Evolutionary conservation across 1,140 invertebrate genomes (phyloP).

Genomic region (Heliconius melpomene): DNA sequence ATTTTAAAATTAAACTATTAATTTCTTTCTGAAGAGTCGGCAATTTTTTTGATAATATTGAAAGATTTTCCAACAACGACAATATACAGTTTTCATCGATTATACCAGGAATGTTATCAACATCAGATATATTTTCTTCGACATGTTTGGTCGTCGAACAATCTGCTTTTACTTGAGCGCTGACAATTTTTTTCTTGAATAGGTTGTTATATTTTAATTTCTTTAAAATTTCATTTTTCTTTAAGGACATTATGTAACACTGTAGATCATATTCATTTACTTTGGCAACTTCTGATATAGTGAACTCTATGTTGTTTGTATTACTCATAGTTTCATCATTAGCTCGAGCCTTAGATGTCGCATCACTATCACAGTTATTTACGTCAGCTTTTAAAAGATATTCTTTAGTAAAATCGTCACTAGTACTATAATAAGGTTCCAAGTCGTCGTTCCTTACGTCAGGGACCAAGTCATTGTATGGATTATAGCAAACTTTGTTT

Average conservation of each 20-base stretch:
- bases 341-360: constrained; percentile 46
- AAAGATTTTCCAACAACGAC: constrained; percentile 60
- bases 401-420: constrained; percentile 39
- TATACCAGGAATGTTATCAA: constrained; percentile 44
- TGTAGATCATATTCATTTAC: constrained; percentile 43
- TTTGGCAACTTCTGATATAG: constrained; percentile 28
- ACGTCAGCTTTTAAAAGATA: background rate
- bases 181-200: background rate
- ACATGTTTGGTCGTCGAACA: constrained; percentile 6
- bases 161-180: background rate
- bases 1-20: constrained; percentile 52
- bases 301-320: constrained; percentile 4
- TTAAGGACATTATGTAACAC: constrained; percentile 58
- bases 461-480: background rate
- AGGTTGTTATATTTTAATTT: background rate
- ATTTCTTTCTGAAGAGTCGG: constrained; percentile 64
- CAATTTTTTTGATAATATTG: constrained; percentile 52
- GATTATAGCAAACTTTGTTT: background rate
- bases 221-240: constrained; percentile 36
- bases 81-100: constrained; percentile 66
- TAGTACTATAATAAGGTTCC: constrained; percentile 53
- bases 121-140: constrained; percentile 33
- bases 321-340: background rate
- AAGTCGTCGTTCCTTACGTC: constrained; percentile 31
- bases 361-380: constrained; percentile 44